Base-by-base conservation (phyloP, 1,140 invertebrate genomes). In the Onthophagus taurus region DNA sequence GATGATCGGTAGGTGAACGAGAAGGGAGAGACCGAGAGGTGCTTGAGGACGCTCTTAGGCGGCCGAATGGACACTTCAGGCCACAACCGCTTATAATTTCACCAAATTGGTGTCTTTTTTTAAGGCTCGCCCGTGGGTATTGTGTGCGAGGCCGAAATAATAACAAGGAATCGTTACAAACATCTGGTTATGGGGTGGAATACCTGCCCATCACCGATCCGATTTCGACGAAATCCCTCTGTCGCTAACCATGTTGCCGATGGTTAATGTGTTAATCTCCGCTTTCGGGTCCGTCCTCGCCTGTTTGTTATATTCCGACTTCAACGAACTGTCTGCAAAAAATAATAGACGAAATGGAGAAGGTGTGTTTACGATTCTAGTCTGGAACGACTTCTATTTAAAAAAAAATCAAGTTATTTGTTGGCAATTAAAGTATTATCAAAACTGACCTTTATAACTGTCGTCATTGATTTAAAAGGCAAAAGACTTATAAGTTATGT, bases 201-300 rank as follows among this genome's bases (percentile, higher is more conserved):
- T 43, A 48, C 26, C 38, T 24, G n/a, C n/a, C n/a, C n/a, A 51
- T 45, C 45, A 48, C n/a, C 39, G 41, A 50, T 33, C 37, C 42
- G 38, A 50, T 50, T 47, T 50, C 48, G 17, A 42, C 24, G 29
- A 35, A 45, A 36, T 41, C 41, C 31, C 38, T 41, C 17, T 14
- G 14, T 23, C 31, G 17, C 24, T 17, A 19, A 31, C 29, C 41
- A 21, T 33, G 14, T 6, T 13, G 5, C 31, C 6, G 36, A 14
- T 49, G 6, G 7, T 47, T 51, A 51, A 51, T 51, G 49, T 51
- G 49, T 51, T 51, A 51, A 51, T 51, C n/a, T n/a, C n/a, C n/a
- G 49, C 23, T 48, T 47, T 44, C 38, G 38, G 23, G 7, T 21
- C 21, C 17, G 21, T 37, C 12, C 19, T 14, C n/a, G 16, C 19